Base-by-base conservation (phyloP, 2,888 invertebrate species). In the Eupithecia exiguata region DNA sequence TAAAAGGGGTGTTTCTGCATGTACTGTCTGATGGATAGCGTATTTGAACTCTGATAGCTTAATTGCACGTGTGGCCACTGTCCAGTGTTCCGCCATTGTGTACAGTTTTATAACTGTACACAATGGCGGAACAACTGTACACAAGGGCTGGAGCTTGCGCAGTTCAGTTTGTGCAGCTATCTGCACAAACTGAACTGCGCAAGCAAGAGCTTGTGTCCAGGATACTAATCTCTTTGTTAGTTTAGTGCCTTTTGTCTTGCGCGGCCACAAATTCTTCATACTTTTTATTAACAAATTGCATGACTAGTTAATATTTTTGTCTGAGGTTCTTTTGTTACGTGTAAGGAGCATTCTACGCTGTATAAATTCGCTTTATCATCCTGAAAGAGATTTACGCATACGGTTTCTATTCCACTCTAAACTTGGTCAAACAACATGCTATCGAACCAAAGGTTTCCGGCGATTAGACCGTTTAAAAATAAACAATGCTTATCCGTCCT, bases 1-100 rank as follows among this genome's bases (percentile, higher is more conserved):
- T 99, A 99, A 96, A 98, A 72, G 99, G 99, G n/a, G 99, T 99
- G 21, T 99, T 99, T 90, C 95, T 99, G 71, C 99, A 99, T 89
- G 53, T 99, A 6, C 92, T 99, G 53, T 99, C 99, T 68, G 99
- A 99, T 94, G n/a, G n/a, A n/a, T n/a, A n/a, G 30, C 30, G 30
- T 30, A 30, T 30, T 30, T 30, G 1, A 30, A 30, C 4, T 30
- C 30, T 30, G 4, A 30, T 1, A 30, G 30, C 30, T 30, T 30
- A 30, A 1, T 30, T 30, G 30, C 30, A 30, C 30, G 30, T 30
- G 30, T 30, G 30, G 30, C 30, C 30, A 30, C 30, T 30, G 30
- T 30, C 1, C 30, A 30, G 30, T 30, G 30, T 30, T 30, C 4
- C 30, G 30, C 30, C 30, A 30, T 4, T 30, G 30, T 30, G 30